Evolutionary conservation across 2,888 invertebrate genomes (phyloP), one percentile per base, ranked within the genome.

Genomic region (Vannuccia rotundouncinata): DNA sequence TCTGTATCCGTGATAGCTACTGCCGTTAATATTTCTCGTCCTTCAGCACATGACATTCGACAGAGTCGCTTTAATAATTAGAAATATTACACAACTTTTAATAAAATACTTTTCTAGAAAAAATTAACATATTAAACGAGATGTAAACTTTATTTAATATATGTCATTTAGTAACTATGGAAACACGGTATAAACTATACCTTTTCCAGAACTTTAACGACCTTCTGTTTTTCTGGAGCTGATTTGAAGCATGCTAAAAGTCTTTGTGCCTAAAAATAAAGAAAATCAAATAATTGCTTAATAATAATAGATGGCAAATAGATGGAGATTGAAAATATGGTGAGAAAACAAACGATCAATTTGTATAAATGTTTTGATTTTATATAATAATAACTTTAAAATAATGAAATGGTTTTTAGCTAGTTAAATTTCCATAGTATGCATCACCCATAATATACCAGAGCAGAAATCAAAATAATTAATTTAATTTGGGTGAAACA

Each of bases 31-130:
- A 88, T 86, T 25, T 85, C 84, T 79, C 86, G 83, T 1, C 86
- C 87, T 77, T 88, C 87, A 80, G 85, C 83, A 82, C 87, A 87
- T 29, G 85, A 84, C 87, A 88, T 88, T 2, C 85, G 83, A 82
- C 85, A 85, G 17, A 88, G 81, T 82, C 86, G 84, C 88, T 88
- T 81, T 59, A 31, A 31, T 0, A 73, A 76, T 13, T 74, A 22
- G n/a, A n/a, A 10, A 13, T 27, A 74, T 27, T 5, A 28, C 5
- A 76, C 29, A 10, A 74, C 25, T 29, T 25, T 31, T 29, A 13
- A 5, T 31, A 31, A 82, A 25, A 76, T 73, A 29, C 0, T 22
- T 0, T 27, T 1, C 22, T 73, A 45, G 30, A 5, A 45, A 45
- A 45, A 45, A 10, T 13, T 45, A 45, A 45, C 13, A 10, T 45